A percentile compares a stretch with the other conserved stretches of the same genome.
Evolutionary conservation across 2,113 vertebrate genomes (phyloP).

Genomic region (Glaucomys volans): DNA sequence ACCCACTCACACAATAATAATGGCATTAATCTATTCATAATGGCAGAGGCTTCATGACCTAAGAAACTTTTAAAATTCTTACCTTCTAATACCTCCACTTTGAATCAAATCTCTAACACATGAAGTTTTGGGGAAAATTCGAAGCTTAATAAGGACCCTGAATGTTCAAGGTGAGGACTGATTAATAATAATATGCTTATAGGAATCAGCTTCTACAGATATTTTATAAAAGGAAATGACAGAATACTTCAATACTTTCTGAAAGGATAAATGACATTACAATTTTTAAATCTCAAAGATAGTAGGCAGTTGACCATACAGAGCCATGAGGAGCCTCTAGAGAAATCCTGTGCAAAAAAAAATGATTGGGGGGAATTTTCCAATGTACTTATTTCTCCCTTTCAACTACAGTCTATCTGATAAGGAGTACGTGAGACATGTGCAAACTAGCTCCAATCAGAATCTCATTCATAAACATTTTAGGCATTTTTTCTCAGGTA

Average conservation of each 20-base stretch:
- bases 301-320: not conserved
- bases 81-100: no score
- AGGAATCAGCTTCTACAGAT: not conserved
- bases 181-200: not conserved
- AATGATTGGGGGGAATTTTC: not conserved
- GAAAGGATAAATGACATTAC: not conserved
- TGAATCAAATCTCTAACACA: not conserved
- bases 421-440: not conserved
- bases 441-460: not conserved
- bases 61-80: not conserved
- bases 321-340: not conserved
- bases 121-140: no score
- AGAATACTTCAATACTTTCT: not conserved
- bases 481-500: not conserved
- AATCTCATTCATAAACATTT: slow-evolving; percentile 7
- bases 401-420: not conserved
- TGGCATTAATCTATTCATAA: not conserved
- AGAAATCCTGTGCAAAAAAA: not conserved
- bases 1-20: no score
- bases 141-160: not conserved
- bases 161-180: not conserved
- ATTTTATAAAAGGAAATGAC: not conserved
- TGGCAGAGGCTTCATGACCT: not conserved
- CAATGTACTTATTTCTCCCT: not conserved
- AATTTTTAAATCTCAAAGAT: not conserved